Evolutionary conservation across 2,797 vertebrate genomes (phyloP).

Genomic region (Acanthopagrus latus): DNA sequence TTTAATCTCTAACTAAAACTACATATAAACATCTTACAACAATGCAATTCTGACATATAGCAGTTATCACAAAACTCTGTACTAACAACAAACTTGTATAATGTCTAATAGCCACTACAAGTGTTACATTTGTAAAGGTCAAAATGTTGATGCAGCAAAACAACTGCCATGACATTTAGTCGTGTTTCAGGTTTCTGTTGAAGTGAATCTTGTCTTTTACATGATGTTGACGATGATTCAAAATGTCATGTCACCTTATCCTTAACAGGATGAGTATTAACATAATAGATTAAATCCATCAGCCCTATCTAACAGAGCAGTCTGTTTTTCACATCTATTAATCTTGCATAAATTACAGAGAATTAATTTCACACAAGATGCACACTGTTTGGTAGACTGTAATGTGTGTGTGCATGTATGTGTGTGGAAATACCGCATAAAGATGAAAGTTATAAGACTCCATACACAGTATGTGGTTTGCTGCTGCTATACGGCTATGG

Average conservation of each 20-base stretch:
- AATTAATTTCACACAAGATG: constrained; percentile 53
- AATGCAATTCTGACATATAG: not conserved
- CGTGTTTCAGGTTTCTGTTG: constrained; percentile 16
- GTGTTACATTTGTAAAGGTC: constrained; percentile 45
- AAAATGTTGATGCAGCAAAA: constrained; percentile 42
- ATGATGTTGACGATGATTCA: constrained; percentile 42
- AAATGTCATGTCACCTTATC: constrained; percentile 32
- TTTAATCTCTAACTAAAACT: not conserved
- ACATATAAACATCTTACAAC: constrained; percentile 4
- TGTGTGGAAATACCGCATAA: constrained; percentile 3
- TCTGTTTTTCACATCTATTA: constrained; percentile 54
- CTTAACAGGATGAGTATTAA: constrained; percentile 49
- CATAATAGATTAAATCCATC: constrained; percentile 66
- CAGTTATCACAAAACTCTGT: constrained; percentile 4
- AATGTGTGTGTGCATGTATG: not conserved
- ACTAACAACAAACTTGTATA: constrained; percentile 10
- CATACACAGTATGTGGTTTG: not conserved
- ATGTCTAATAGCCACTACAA: constrained; percentile 26
- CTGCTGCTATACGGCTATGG: not conserved
- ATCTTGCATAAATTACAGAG: constrained; percentile 58
- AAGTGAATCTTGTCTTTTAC: constrained; percentile 18
- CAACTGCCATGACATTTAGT: constrained; percentile 45
- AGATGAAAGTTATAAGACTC: constrained; percentile 27
- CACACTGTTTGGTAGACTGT: constrained; percentile 37
- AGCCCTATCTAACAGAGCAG: constrained; percentile 45